Evolutionary conservation across 2,888 invertebrate species (phyloP), one percentile per base, ranked within the genome.

Genomic region (Cheilosia soror): DNA sequence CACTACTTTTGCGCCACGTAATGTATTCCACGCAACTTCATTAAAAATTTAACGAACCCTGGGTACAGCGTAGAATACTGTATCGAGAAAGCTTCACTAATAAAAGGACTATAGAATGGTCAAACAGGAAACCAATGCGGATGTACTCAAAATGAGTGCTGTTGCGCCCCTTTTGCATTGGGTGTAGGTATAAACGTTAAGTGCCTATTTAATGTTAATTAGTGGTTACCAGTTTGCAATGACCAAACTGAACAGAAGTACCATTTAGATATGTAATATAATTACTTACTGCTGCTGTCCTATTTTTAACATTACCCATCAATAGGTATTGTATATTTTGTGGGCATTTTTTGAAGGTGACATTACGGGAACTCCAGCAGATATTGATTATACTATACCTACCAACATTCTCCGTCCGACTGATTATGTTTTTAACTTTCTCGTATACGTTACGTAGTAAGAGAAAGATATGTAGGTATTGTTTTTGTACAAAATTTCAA

Each of bases 141-240:
- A 79, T 79, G 65, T 51, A 66, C 62, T 31, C 37, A 31, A 51
- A 75, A 84, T 75, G 42, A 27, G 31, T 75, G 53, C 68, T 75
- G 20, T 75, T 69, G 62, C 42, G 25, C 49, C 44, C 55, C 42
- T 37, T 37, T 65, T 60, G 60, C 60, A 76, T 62, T 76, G 66
- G 58, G 79, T 47, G 13, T 69, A 77, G 37, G 5, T 51, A 37
- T 37, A 20, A 20, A 11, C 51, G 47, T 80, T 76, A 80, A 84
- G 84, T 84, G 80, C 80, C 80, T 84, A 80, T 84, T 84, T 80
- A 75, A 84, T 76, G 75, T 84, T 84, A 84, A 84, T 84, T 80
- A 84, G 84, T 76, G 84, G 84, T 84, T 84, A 66, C 60, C 62
- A 71, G 57, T 84, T 80, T 60, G 60, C 65, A 47, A 69, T 75